phyloP scores from a whole-genome alignment of 2,888 invertebrate genomes.

The Hipparchia sbordonii region DNA sequence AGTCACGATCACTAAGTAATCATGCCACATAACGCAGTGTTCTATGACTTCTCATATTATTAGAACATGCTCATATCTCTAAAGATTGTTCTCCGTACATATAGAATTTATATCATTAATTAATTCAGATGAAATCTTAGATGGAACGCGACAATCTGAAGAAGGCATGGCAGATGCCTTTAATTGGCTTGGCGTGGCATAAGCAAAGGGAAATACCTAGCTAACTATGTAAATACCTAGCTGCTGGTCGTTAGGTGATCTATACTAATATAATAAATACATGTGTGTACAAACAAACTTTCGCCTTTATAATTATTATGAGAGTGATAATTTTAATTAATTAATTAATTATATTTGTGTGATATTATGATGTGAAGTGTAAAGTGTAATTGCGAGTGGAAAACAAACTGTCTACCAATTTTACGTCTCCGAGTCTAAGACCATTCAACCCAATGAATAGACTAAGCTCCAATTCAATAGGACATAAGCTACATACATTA shows the following conservation, averaged over 20 bases:
- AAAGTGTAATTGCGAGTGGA: not conserved
- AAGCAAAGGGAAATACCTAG: not conserved
- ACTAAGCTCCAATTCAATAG: constrained; percentile 2
- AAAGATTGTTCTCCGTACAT: not conserved
- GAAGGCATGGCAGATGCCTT: not conserved
- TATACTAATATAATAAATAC: too few relatives aligned
- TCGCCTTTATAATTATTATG: too few relatives aligned
- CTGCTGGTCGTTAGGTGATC: not conserved
- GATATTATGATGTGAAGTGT: too few relatives aligned
- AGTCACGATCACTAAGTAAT: constrained; percentile 5
- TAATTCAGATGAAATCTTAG: not conserved
- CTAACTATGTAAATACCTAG: not conserved
- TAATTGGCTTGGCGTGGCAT: not conserved
- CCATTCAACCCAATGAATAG: too few relatives aligned
- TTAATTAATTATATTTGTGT: too few relatives aligned
- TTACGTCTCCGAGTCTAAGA: too few relatives aligned
- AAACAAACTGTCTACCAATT: not conserved
- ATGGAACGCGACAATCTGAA: not conserved
- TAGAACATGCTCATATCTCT: not conserved
- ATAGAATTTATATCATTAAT: not conserved
- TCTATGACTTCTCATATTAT: constrained; percentile 1
- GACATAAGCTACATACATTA: constrained; percentile 2
- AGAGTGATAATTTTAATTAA: too few relatives aligned
- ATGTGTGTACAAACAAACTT: too few relatives aligned
- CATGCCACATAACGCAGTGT: not conserved